Percentiles rank a stretch among this genome's conserved stretches.
Evolutionary conservation across 2,888 invertebrate species (phyloP).

Genomic region (Tachina grossa): DNA sequence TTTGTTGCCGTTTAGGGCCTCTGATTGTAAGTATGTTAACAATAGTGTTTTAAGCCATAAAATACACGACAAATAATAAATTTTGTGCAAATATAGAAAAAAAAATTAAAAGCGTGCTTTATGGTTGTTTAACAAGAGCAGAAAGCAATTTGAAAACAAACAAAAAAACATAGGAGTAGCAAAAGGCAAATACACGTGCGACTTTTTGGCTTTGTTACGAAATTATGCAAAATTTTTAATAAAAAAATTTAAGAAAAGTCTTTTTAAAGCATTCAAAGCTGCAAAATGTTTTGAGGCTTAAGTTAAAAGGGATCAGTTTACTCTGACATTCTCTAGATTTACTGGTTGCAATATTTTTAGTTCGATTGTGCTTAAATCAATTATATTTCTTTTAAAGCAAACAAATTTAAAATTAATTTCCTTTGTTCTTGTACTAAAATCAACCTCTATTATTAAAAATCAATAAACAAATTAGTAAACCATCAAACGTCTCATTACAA

Average conservation of each 20-base stretch:
- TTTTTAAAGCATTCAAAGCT: background rate
- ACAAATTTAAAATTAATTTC: too few relatives aligned
- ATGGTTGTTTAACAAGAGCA: slow-evolving; percentile 57
- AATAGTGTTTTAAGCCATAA: slow-evolving; percentile 53
- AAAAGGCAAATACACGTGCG: slow-evolving; percentile 60
- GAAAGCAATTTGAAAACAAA: slow-evolving; percentile 4
- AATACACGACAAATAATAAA: slow-evolving; percentile 53
- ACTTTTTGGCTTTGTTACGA: slow-evolving; percentile 48
- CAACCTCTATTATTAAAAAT: background rate
- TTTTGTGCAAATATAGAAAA: slow-evolving; percentile 29
- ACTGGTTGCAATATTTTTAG: background rate
- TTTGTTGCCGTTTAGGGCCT: slow-evolving; percentile 51
- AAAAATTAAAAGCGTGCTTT: slow-evolving; percentile 59
- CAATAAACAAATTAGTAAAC: slow-evolving; percentile 39
- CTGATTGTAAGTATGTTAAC: slow-evolving; percentile 19
- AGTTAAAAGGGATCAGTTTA: background rate
- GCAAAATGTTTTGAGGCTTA: background rate
- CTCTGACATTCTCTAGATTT: background rate
- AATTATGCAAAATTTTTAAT: slow-evolving; percentile 9
- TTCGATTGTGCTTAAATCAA: background rate
- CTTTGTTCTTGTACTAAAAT: slow-evolving; percentile 1
- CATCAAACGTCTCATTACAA: slow-evolving; percentile 38
- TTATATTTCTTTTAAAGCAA: too few relatives aligned
- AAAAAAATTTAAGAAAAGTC: background rate
- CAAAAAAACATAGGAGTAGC: background rate